Evolutionary conservation across 2,797 vertebrate species (phyloP), one percentile per base, ranked within the genome.

Genomic region (Natrix natrix): DNA sequence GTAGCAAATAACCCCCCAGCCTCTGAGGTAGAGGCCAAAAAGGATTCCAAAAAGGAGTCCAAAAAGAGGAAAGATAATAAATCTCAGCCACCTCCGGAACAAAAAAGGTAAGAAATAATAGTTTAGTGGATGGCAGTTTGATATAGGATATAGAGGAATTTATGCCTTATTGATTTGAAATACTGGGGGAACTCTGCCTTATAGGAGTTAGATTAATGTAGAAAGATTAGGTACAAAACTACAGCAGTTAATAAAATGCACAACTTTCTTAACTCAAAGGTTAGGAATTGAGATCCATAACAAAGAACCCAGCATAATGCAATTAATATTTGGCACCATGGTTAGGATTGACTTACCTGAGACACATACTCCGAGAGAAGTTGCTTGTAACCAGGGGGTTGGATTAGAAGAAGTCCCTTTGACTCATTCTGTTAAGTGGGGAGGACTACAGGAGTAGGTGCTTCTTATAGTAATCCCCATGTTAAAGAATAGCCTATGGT

Each of bases 11-110:
- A 95, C 96, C 97, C 98, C 97, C 97, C 97, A 94, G 96, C 96
- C 91, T 91, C 98, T 95, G 98, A 98, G 94, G 96, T 94, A 94
- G 98, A 98, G 93, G 94, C 96, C 97, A 99, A 98, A 98, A 99
- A 97, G 98, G 98, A 99, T 96, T 98, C 98, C 98, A 98, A 97
- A 98, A 99, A 98, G 98, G 99, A 99, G 97, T 99, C 98, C 96
- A 99, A 99, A 98, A 99, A 98, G 98, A 98, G 98, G 98, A 99
- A 98, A 98, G 98, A 99, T 97, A 97, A 98, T 96, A 98, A 98
- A 98, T 96, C 97, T 32, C 98, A 98, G 93, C 94, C 98, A 96
- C 98, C 98, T 96, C 96, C 98, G 96, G 98, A 98, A 95, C 96
- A 96, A 0, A 98, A 98, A 98, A 99, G 99, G 99, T 99, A 98